Base-by-base conservation (phyloP, 1,140 invertebrate species). In the Sycobia sp. region DNA sequence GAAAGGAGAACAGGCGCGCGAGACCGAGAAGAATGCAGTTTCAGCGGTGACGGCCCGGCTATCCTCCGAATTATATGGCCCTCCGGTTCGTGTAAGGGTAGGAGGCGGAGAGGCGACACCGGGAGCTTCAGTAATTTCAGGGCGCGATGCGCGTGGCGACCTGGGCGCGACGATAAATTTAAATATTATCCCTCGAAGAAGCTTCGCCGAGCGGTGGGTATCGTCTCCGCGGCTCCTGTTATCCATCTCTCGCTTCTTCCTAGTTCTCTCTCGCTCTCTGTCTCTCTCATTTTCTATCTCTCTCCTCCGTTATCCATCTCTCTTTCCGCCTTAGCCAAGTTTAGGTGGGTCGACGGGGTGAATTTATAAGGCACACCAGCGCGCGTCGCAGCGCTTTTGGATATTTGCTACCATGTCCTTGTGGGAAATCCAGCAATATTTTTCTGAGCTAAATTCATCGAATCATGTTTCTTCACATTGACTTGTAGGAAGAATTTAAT, bases 41-140 rank as follows among this genome's bases (percentile, higher is more conserved):
- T 2, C 10, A 47, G 1, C 29, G 29, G 22, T 4, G 3, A 20
- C n/a, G 10, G 20, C 16, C 11, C 29, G 18, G 32, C 43, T 49
- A 39, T 49, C 32, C 34, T 22, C 36, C 36, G 34, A 50, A 50
- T 50, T 59, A 50, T n/a, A n/a, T n/a, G n/a, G n/a, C n/a, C n/a
- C n/a, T n/a, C n/a, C n/a, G n/a, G n/a, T n/a, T n/a, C n/a, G n/a
- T n/a, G n/a, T n/a, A n/a, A n/a, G n/a, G n/a, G n/a, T n/a, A n/a
- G n/a, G n/a, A n/a, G n/a, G n/a, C 57, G n/a, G 36, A 25, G 8
- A 1, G 46, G 18, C 36, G 18, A 14, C 49, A 43, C 13, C 18
- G 41, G 50, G n/a, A n/a, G 49, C 49, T 61, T 53, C 29, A 20
- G 49, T 44, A 53, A 53, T 44, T 61, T 34, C 44, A 20, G 55